These are phyloP conservation scores for Sebastolobus altivelis DNA, from an alignment of 2,797 vertebrate species.

Conservation along the genomic window DNA sequence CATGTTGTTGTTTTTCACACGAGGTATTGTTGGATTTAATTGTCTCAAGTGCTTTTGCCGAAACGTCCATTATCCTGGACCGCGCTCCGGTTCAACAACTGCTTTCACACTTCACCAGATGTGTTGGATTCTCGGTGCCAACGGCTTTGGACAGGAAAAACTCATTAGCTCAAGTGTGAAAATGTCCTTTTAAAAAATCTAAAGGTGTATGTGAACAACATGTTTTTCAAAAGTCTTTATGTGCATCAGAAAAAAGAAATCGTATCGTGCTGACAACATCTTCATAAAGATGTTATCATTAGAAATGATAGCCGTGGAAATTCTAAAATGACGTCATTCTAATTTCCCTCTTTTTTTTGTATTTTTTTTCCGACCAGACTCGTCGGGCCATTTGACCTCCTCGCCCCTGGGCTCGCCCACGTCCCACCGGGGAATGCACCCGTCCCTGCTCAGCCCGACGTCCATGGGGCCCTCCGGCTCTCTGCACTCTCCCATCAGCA, in stretches of 20 bases:
- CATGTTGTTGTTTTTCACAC: constrained; percentile 25
- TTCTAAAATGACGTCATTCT: not conserved
- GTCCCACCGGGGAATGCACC: constrained; percentile 93
- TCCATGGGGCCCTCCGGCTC: constrained; percentile 91
- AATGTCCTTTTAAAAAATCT: not conserved
- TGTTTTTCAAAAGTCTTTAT: not conserved
- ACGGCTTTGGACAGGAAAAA: not conserved
- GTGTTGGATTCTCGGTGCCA: constrained; percentile 41
- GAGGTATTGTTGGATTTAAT: constrained; percentile 12
- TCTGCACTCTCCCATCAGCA: constrained; percentile 95
- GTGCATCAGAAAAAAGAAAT: not conserved
- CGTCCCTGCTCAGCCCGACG: constrained; percentile 89
- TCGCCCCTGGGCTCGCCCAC: constrained; percentile 91
- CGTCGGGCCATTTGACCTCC: constrained; percentile 90
- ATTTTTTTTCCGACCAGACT: constrained; percentile 84
- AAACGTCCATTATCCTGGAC: constrained; percentile 49
- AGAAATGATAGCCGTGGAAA: not conserved
- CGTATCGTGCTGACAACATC: not conserved
- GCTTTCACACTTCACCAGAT: constrained; percentile 63
- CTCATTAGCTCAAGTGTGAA: constrained; percentile 21
- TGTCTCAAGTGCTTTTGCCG: constrained; percentile 26
- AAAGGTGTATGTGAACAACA: not conserved
- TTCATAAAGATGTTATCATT: not conserved
- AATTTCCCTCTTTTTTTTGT: not conserved
- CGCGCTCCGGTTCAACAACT: constrained; percentile 31